These are phyloP conservation scores for Drosophila nr. medialis DNA, from an alignment of 2,888 invertebrate species.

Conservation along the genomic window DNA sequence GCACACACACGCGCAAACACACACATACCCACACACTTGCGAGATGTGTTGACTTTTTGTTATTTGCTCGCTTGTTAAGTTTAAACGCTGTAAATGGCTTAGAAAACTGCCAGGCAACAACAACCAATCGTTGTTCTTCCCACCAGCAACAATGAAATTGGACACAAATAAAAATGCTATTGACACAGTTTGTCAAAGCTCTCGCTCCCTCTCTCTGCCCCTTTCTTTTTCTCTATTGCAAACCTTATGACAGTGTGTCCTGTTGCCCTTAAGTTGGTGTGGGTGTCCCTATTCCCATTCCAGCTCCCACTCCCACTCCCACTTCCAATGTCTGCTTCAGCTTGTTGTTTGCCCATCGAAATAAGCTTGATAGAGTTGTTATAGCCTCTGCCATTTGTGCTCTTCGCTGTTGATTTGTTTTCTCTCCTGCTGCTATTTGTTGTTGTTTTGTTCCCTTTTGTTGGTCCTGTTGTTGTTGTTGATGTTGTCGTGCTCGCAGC, in stretches of 20 bases:
- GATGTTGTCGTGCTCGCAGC: constrained; percentile 36
- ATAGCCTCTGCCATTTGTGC: constrained; percentile 71
- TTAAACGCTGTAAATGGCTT: constrained; percentile 82
- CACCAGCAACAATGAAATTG: constrained; percentile 72
- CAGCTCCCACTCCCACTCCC: not conserved
- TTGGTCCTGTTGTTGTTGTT: constrained; percentile 14
- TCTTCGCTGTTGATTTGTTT: constrained; percentile 75
- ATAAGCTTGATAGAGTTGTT: constrained; percentile 78
- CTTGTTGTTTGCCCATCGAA: constrained; percentile 67
- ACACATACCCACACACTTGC: constrained; percentile 10
- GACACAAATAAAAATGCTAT: constrained; percentile 81
- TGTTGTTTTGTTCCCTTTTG: constrained; percentile 9
- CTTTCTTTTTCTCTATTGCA: not conserved
- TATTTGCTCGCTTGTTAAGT: constrained; percentile 79
- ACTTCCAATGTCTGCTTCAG: constrained; percentile 4
- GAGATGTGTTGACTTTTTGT: constrained; percentile 66
- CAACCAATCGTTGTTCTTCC: constrained; percentile 30
- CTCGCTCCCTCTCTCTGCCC: not conserved
- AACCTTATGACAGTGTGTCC: constrained; percentile 20
- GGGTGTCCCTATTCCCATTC: constrained; percentile 5
- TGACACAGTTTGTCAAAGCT: constrained; percentile 82
- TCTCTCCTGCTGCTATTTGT: constrained; percentile 31
- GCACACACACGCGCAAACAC: no score
- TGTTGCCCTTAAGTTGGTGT: constrained; percentile 10
- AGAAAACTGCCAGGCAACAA: constrained; percentile 69